These are phyloP conservation scores for Oscheius sp. DNA, from an alignment of 2,888 invertebrate genomes.

Conservation along the genomic window DNA sequence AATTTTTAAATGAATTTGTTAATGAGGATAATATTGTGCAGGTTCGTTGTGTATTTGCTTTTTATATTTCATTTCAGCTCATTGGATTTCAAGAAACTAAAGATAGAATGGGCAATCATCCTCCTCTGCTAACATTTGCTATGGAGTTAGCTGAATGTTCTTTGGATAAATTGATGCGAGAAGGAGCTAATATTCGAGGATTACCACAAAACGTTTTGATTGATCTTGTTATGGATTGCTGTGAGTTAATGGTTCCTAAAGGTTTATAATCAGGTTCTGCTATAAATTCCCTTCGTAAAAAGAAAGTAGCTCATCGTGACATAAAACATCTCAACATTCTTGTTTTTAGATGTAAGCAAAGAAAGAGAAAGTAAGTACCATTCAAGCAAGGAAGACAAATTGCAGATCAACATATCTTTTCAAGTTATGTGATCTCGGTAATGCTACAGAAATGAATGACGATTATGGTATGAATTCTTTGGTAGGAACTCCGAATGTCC, in stretches of 20 bases:
- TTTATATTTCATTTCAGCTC: slow-evolving; percentile 16
- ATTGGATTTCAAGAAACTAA: slow-evolving; percentile 31
- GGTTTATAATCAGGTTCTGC: slow-evolving; percentile 40
- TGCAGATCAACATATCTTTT: slow-evolving; percentile 35
- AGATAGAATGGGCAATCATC: slow-evolving; percentile 10
- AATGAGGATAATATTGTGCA: slow-evolving; percentile 35
- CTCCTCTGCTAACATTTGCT: slow-evolving; percentile 37
- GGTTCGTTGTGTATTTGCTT: not conserved
- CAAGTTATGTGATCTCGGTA: slow-evolving; percentile 51
- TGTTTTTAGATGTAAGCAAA: slow-evolving; percentile 23
- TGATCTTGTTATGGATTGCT: slow-evolving; percentile 42
- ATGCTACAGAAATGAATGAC: slow-evolving; percentile 26
- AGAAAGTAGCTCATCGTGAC: slow-evolving; percentile 44
- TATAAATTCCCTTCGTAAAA: slow-evolving; percentile 31
- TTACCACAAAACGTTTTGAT: slow-evolving; percentile 30
- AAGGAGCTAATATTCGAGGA: slow-evolving; percentile 34
- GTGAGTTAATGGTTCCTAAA: slow-evolving; percentile 23
- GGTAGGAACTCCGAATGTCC: slow-evolving; percentile 42
- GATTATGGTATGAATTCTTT: slow-evolving; percentile 40
- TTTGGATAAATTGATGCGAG: slow-evolving; percentile 37
- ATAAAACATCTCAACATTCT: slow-evolving; percentile 51
- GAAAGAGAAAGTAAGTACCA: slow-evolving; percentile 29
- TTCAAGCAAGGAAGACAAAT: not conserved
- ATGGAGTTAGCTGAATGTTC: slow-evolving; percentile 42
- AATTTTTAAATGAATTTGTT: slow-evolving; percentile 31